Evolutionary conservation across 2,113 vertebrate species (phyloP).

Genomic region (Clarias batrachus): DNA sequence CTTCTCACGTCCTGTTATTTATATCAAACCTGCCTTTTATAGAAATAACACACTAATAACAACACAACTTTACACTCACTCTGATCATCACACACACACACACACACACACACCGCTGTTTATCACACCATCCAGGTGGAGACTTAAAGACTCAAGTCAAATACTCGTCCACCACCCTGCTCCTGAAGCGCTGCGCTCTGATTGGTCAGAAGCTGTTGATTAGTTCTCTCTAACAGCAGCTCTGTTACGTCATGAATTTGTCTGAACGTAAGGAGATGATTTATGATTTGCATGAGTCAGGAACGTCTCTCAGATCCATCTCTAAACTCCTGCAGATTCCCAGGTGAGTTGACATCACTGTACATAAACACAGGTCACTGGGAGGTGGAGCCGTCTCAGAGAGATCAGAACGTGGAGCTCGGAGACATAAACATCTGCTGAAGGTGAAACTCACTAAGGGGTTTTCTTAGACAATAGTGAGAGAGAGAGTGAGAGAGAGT

Average conservation of each 20-base stretch:
- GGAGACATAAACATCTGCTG: too few relatives aligned
- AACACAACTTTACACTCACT: neutral
- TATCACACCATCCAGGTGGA: neutral
- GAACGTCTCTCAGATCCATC: too few relatives aligned
- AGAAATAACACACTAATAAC: neutral
- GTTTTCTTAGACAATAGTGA: neutral
- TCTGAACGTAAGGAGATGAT: too few relatives aligned
- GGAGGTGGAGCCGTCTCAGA: too few relatives aligned
- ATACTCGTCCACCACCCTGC: neutral
- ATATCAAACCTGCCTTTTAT: neutral
- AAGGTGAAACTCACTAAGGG: too few relatives aligned
- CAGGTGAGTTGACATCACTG: too few relatives aligned
- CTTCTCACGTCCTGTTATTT: neutral
- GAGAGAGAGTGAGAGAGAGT: neutral
- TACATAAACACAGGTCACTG: too few relatives aligned
- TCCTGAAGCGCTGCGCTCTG: neutral
- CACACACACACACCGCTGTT: neutral
- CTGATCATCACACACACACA: neutral
- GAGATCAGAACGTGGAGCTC: too few relatives aligned
- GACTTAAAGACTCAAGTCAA: neutral
- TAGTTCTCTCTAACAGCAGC: neutral
- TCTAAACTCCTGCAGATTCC: too few relatives aligned
- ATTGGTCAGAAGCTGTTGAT: constrained; percentile 2
- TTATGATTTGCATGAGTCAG: too few relatives aligned
- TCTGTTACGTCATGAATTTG: neutral